These are phyloP conservation scores for Ceratina calcarata DNA, from an alignment of 1,140 invertebrate genomes.

Conservation along the genomic window DNA sequence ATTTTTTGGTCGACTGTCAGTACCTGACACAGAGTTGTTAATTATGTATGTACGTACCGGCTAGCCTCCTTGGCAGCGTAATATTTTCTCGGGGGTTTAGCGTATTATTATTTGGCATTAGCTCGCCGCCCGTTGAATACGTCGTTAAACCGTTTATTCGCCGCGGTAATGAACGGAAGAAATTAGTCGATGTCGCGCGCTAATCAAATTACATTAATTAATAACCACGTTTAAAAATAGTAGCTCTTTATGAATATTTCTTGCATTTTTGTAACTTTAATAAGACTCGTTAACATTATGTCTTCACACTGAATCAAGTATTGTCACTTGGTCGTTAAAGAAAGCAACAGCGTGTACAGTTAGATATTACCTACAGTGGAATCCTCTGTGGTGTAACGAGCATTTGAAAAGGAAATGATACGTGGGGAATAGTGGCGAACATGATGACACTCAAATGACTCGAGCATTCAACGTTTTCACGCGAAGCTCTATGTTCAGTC, in stretches of 20 bases:
- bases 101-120: background rate
- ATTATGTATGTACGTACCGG: conserved; percentile 1
- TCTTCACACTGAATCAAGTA: background rate
- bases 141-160: background rate
- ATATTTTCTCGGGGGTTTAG: conserved; percentile 8
- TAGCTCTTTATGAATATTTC: too few relatives aligned
- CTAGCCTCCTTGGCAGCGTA: background rate
- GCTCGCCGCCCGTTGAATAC: background rate
- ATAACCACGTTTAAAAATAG: too few relatives aligned
- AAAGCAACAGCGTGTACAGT: background rate
- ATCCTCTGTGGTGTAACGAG: background rate
- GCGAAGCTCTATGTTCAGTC: background rate
- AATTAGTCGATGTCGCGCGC: background rate
- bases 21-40: background rate
- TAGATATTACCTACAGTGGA: background rate
- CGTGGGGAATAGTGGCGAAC: background rate
- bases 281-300: too few relatives aligned
- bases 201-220: too few relatives aligned
- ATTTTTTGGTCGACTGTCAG: conserved; percentile 2
- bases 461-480: background rate
- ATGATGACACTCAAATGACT: background rate
- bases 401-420: background rate
- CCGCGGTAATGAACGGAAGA: background rate
- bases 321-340: background rate
- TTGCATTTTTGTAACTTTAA: too few relatives aligned